Conservation (phyloP, 2,797 vertebrate species). For the Scyliorhinus canicula region DNA sequence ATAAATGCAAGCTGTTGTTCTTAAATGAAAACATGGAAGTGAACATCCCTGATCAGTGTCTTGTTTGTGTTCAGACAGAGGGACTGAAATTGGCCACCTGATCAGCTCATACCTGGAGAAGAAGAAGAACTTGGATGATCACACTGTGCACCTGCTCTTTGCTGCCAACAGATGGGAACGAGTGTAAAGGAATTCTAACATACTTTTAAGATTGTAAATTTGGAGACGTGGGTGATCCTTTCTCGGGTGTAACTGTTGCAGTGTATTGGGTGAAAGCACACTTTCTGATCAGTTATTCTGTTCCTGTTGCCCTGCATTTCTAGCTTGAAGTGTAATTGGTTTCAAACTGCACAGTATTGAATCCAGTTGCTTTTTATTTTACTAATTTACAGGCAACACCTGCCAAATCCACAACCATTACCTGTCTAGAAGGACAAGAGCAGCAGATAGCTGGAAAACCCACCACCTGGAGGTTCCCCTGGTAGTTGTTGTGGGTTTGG, state of each 20-base stretch:
- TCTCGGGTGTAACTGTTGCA: not conserved
- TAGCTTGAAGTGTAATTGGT: not conserved
- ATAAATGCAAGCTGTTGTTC: not conserved
- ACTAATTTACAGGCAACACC: not conserved
- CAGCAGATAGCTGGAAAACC: no score
- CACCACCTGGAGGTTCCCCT: no score
- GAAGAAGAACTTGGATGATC: constrained; percentile 80
- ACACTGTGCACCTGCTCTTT: constrained; percentile 85
- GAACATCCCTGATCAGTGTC: not conserved
- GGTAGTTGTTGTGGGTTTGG: no score
- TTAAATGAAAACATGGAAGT: not conserved
- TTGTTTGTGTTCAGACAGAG: constrained; percentile 64
- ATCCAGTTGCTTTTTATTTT: not conserved
- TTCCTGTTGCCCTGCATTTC: not conserved
- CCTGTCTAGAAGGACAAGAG: no score
- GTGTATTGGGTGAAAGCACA: not conserved
- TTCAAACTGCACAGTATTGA: not conserved
- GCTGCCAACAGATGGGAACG: constrained; percentile 97
- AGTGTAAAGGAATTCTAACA: constrained; percentile 68
- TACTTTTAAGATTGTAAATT: not conserved
- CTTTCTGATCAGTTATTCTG: not conserved
- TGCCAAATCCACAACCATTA: no score
- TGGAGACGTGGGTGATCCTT: not conserved
- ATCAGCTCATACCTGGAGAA: constrained; percentile 79
- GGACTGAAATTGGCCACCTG: constrained; percentile 77